Evolutionary conservation across 2,797 vertebrate genomes (phyloP).

Genomic region (Macropus fuliginosus): DNA sequence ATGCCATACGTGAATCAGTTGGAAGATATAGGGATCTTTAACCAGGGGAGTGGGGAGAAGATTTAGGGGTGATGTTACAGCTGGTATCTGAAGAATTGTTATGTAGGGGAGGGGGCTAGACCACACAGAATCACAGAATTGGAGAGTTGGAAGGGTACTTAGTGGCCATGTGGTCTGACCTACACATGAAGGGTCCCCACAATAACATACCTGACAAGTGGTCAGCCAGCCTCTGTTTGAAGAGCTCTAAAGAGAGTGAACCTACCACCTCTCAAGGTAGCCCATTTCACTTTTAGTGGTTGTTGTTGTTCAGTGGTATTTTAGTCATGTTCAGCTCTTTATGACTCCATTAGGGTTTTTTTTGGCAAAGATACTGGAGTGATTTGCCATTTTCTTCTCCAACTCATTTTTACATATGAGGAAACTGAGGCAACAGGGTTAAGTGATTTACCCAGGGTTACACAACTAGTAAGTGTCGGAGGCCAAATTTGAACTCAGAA

Average conservation of each 20-base stretch:
- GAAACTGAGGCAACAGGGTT: slow-evolving; percentile 10
- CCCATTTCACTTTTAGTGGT: not conserved
- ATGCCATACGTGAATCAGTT: not conserved
- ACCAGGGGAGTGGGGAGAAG: too few relatives aligned
- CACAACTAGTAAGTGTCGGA: not conserved
- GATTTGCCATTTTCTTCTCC: not conserved
- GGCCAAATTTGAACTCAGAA: slow-evolving; percentile 5
- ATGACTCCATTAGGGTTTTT: not conserved
- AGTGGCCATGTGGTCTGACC: not conserved
- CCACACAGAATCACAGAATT: not conserved
- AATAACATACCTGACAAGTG: not conserved
- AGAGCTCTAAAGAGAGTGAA: not conserved
- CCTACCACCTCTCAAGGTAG: not conserved
- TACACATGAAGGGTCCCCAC: not conserved
- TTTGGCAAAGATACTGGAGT: not conserved
- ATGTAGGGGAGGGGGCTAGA: not conserved
- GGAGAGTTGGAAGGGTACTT: not conserved
- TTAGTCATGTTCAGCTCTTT: not conserved
- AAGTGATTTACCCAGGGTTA: not conserved
- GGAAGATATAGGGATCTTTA: not conserved
- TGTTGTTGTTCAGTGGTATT: not conserved
- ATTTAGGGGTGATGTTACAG: slow-evolving; percentile 51
- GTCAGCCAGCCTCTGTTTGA: not conserved
- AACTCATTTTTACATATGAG: not conserved
- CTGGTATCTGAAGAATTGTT: slow-evolving; percentile 47